Evolutionary conservation across 2,888 invertebrate species (phyloP).

Genomic region (Eremobia ochroleuca): DNA sequence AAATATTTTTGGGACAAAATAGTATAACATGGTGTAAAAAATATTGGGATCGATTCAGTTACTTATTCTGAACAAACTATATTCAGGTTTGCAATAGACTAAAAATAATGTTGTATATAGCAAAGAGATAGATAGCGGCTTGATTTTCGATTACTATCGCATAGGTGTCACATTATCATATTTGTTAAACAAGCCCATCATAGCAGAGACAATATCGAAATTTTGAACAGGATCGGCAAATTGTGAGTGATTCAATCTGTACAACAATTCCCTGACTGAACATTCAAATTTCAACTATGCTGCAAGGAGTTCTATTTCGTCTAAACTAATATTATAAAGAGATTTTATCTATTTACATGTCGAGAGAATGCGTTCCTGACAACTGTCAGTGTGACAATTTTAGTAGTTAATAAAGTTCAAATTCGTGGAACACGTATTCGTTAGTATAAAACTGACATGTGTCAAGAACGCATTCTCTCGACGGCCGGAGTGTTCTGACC

Average conservation of each 20-base stretch:
- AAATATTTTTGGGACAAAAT: no score
- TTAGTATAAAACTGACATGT: neutral
- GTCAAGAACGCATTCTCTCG: neutral
- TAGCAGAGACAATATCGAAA: neutral
- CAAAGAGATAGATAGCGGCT: neutral
- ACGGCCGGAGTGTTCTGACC: neutral
- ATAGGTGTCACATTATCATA: neutral
- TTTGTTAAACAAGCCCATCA: neutral
- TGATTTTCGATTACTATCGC: neutral
- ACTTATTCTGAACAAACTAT: no score
- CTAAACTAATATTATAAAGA: neutral
- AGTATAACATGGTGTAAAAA: no score
- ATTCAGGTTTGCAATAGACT: no score
- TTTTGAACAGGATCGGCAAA: neutral
- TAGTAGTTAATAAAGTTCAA: neutral
- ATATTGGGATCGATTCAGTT: no score
- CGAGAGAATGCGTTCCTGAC: neutral
- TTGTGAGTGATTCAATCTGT: neutral
- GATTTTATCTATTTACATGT: neutral
- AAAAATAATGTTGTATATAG: no score
- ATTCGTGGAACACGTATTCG: neutral
- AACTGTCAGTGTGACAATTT: neutral
- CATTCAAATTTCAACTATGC: neutral
- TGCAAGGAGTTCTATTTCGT: neutral
- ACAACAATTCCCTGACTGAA: neutral